Percentiles rank a stretch among this genome's conserved stretches.
Evolutionary conservation across 2,113 vertebrate genomes (phyloP).

Genomic region (Delphinapterus leucas): DNA sequence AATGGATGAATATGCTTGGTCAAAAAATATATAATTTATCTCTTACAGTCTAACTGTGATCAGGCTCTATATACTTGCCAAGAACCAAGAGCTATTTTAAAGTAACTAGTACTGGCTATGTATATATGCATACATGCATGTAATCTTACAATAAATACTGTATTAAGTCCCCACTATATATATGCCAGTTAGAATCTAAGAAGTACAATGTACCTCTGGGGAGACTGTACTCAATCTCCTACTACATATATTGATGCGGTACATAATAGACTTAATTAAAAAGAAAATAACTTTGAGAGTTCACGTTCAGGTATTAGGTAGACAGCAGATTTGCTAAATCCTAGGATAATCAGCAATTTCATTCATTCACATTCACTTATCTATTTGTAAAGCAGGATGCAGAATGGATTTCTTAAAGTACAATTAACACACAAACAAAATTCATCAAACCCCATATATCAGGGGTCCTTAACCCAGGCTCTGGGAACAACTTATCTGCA

Average conservation of each 20-base stretch:
- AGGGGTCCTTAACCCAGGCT: neutral
- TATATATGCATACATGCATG: neutral
- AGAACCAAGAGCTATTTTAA: neutral
- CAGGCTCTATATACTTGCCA: neutral
- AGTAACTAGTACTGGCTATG: neutral
- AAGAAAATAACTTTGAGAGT: neutral
- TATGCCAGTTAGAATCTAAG: neutral
- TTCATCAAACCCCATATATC: neutral
- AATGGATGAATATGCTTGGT: neutral
- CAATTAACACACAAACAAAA: neutral
- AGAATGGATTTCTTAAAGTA: slow-evolving; percentile 2
- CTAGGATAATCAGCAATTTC: neutral
- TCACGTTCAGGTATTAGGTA: neutral
- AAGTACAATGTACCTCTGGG: neutral
- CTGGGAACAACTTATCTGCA: neutral
- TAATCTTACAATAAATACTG: neutral
- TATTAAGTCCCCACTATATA: neutral
- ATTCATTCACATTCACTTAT: neutral
- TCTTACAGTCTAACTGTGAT: neutral
- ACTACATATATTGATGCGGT: neutral
- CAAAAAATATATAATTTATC: neutral
- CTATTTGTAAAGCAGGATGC: neutral
- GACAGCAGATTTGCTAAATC: neutral
- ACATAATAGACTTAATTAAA: neutral
- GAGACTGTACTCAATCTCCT: neutral